Conservation (phyloP, 2,888 invertebrate genomes). For the Coenonympha arcania region DNA sequence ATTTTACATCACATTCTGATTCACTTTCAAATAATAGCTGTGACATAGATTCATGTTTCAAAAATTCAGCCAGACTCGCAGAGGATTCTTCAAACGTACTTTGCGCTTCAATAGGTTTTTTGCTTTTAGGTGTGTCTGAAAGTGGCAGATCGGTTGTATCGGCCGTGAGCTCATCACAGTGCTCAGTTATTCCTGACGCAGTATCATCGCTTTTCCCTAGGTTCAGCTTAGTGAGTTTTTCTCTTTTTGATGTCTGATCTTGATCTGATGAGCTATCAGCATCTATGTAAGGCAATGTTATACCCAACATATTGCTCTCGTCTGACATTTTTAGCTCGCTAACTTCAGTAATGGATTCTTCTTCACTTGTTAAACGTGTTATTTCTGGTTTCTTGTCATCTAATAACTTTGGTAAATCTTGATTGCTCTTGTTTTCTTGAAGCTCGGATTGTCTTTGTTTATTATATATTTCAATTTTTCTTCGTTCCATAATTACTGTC, state of each 20-base stretch:
- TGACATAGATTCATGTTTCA: constrained; percentile 62
- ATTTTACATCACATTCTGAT: constrained; percentile 55
- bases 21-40: constrained; percentile 58
- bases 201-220: constrained; percentile 79
- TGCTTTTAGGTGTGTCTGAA: constrained; percentile 64
- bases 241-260: constrained; percentile 52
- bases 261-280: constrained; percentile 71
- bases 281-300: constrained; percentile 69
- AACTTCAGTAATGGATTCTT: constrained; percentile 80
- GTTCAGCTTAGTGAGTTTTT: constrained; percentile 41
- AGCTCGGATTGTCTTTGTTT: constrained; percentile 69
- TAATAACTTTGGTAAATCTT: constrained; percentile 50
- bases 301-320: constrained; percentile 64
- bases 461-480: constrained; percentile 76
- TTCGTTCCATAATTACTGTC: constrained; percentile 75
- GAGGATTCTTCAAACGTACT: constrained; percentile 76
- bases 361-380: constrained; percentile 75
- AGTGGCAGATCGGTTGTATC: constrained; percentile 73
- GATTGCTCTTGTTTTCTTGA: constrained; percentile 55
- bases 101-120: constrained; percentile 66
- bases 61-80: constrained; percentile 68
- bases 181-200: constrained; percentile 79
- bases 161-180: constrained; percentile 78
- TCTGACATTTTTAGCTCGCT: constrained; percentile 75
- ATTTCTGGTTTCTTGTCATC: constrained; percentile 64